phyloP scores from a whole-genome alignment of 2,797 vertebrate genomes.

The Synanceia verrucosa region DNA sequence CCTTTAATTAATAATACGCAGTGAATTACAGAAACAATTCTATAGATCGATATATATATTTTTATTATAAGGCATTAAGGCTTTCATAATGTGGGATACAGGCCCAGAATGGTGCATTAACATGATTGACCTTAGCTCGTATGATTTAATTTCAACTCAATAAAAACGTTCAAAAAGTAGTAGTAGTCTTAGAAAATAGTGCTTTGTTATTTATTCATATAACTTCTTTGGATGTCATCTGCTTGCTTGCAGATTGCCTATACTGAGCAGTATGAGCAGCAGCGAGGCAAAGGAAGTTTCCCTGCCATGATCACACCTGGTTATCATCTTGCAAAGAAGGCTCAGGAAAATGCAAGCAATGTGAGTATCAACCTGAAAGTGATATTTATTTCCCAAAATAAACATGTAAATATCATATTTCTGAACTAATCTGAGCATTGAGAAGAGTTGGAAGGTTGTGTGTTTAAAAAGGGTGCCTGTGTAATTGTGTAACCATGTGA shows the following conservation, averaged over 20 bases:
- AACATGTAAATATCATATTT: neutral
- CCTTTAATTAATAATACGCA: neutral
- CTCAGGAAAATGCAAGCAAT: constrained; percentile 85
- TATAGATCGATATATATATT: neutral
- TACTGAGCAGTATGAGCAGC: constrained; percentile 84
- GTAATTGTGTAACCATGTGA: constrained; percentile 2
- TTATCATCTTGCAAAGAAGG: constrained; percentile 86
- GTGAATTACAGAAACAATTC: neutral
- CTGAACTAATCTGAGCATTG: no score
- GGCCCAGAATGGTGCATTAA: neutral
- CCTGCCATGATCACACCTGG: constrained; percentile 89
- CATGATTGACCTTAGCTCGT: neutral
- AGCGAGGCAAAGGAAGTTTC: constrained; percentile 87
- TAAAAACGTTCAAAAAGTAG: no score
- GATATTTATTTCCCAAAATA: neutral
- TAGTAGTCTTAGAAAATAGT: neutral
- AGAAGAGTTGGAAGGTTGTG: neutral
- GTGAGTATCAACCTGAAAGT: constrained; percentile 75
- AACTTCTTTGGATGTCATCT: neutral
- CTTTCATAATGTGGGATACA: neutral
- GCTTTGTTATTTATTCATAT: neutral
- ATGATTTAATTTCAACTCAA: neutral
- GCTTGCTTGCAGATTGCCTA: constrained; percentile 78
- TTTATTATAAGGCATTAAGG: neutral
- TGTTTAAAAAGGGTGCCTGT: neutral